Conservation (phyloP, 2,888 invertebrate species). For the Amitus sp. region DNA sequence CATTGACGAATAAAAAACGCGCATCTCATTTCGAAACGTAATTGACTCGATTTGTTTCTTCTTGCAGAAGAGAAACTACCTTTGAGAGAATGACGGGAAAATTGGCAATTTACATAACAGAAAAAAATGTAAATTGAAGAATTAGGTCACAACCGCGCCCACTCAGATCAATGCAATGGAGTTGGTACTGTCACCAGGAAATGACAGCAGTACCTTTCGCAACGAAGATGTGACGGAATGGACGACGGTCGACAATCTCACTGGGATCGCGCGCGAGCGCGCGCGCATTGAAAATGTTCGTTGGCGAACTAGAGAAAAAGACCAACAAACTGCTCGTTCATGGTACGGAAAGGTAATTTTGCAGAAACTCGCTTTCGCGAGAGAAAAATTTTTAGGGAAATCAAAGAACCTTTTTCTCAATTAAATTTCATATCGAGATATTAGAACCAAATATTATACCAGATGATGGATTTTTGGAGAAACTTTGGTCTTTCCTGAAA, state of each 20-base stretch:
- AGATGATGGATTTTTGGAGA: too few species aligned
- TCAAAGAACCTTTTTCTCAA: too few species aligned
- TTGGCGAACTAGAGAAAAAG: slow-evolving; percentile 68
- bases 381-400: too few species aligned
- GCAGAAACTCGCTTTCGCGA: too few species aligned
- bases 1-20: not conserved
- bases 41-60: slow-evolving; percentile 3
- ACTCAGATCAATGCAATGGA: slow-evolving; percentile 47
- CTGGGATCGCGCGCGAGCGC: slow-evolving; percentile 69
- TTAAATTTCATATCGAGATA: too few species aligned
- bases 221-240: slow-evolving; percentile 70
- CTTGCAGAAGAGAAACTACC: slow-evolving; percentile 6
- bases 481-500: too few species aligned
- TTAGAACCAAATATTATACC: too few species aligned
- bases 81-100: not conserved
- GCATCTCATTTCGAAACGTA: not conserved
- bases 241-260: slow-evolving; percentile 68
- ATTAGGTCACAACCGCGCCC: slow-evolving; percentile 2
- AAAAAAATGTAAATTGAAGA: slow-evolving; percentile 1
- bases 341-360: slow-evolving; percentile 72
- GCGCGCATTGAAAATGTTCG: slow-evolving; percentile 69
- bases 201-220: slow-evolving; percentile 64
- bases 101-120: slow-evolving; percentile 2
- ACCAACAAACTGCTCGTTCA: slow-evolving; percentile 66
- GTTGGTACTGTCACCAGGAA: slow-evolving; percentile 49